Evolutionary conservation across 1,140 invertebrate species (phyloP).

Genomic region (Scaptomyza hsui): DNA sequence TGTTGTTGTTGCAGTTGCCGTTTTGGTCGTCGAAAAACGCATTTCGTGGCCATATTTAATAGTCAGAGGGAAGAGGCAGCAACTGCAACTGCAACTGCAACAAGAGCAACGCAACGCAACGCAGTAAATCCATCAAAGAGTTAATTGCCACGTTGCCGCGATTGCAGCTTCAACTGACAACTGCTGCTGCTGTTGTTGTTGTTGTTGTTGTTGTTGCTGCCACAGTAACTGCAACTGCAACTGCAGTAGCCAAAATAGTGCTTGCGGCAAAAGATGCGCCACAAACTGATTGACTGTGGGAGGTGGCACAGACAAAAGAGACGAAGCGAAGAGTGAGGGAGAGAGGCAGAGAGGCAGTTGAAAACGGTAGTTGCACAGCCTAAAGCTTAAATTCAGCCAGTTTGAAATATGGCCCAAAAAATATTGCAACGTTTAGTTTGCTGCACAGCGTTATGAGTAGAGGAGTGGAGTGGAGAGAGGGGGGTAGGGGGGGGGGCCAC

Average conservation of each 20-base stretch:
- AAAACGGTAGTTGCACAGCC: conserved; percentile 27
- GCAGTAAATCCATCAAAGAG: conserved; percentile 78
- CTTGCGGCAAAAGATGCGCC: conserved; percentile 51
- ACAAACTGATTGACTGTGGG: conserved; percentile 50
- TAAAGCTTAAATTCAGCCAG: conserved; percentile 29
- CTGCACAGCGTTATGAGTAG: too few species aligned
- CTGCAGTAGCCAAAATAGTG: conserved; percentile 61
- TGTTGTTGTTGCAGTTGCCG: conserved; percentile 22
- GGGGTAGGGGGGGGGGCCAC: background rate
- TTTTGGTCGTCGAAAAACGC: conserved; percentile 74
- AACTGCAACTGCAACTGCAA: conserved; percentile 9
- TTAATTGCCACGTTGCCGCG: conserved; percentile 71
- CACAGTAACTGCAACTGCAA: conserved; percentile 13
- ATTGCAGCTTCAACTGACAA: conserved; percentile 44
- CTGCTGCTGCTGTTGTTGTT: conserved; percentile 26
- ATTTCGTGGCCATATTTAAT: conserved; percentile 74
- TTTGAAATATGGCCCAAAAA: conserved; percentile 36
- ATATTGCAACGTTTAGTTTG: conserved; percentile 18
- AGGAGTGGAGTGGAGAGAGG: background rate
- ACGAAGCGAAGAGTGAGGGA: background rate
- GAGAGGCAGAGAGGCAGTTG: background rate
- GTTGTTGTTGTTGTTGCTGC: background rate
- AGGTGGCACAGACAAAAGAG: conserved; percentile 11
- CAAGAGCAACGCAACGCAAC: conserved; percentile 20
- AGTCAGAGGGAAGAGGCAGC: conserved; percentile 25